Base-by-base conservation (phyloP, 2,113 vertebrate species). In the Pomatorhinus ruficollis region DNA sequence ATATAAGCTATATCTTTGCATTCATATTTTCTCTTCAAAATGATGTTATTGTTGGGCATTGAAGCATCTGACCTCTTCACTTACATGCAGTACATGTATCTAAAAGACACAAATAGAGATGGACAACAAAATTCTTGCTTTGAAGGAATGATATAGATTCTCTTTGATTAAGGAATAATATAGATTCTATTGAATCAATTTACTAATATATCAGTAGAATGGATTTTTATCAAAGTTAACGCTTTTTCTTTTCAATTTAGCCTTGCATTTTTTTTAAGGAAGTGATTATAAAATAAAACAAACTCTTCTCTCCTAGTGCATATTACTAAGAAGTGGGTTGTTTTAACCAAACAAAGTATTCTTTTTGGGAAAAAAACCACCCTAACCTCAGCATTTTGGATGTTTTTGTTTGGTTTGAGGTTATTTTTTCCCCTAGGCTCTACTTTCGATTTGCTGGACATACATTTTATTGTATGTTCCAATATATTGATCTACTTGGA, bases 361-460 rank as follows among this genome's bases (percentile, higher is more conserved):
- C 5, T 47, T 12, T 54, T 71, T 42, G 12, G 16, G 4, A 40
- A 78, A 40, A 65, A 37, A 30, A 5, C 3, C 13, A 4, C 0
- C 8, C 10, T 21, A 42, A 10, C 22, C 22, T 87, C 15, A 77
- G 28, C 5, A 7, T 24, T 82, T 60, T 15, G 16, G 16, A 28
- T n/a, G 12, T 45, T 68, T 57, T 47, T 54, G 10, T 42, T 47
- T 61, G 21, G 7, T 23, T 37, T 69, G 20, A 33, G 6, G 12
- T 60, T 63, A 30, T 44, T 52, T 37, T 16, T 4, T 2, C 8
- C 4, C 5, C 11, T 27, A 54, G 24, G 10, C 57, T 65, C 7
- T 75, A 18, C 17, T 75, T 87, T 42, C 22, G 15, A 33, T 74
- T 71, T 87, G 8, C 30, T 68, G 39, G 31, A 14, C 42, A 30